A percentile compares a stretch with the other conserved stretches of the same genome.
phyloP scores from a whole-genome alignment of 2,797 vertebrate species.

The Taeniopygia guttata region DNA sequence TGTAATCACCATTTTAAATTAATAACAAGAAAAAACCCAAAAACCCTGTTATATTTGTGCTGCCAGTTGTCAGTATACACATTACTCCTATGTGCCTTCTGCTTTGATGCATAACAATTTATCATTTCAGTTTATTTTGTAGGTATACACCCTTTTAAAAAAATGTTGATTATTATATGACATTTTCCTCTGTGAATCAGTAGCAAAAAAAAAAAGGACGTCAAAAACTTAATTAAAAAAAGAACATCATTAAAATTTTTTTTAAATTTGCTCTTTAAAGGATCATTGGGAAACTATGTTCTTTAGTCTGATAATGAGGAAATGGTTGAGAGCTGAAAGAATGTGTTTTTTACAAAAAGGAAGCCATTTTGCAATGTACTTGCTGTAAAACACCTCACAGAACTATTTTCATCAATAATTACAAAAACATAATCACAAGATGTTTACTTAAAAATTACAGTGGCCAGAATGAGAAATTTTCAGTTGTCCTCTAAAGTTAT shows the following conservation, averaged over 20 bases:
- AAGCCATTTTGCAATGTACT: not conserved
- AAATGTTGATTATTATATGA: not conserved
- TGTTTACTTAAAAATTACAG: not conserved
- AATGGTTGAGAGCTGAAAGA: not conserved
- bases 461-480: not conserved
- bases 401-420: not conserved
- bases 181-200: not conserved
- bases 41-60: not conserved
- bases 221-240: not conserved
- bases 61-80: not conserved
- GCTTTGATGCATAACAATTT: not conserved
- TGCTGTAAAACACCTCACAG: not conserved
- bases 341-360: not conserved
- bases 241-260: not conserved
- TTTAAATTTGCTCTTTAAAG: not conserved
- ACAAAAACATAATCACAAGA: not conserved
- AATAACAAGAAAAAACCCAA: not conserved
- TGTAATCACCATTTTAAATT: not conserved
- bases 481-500: not conserved
- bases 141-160: not conserved
- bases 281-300: not conserved
- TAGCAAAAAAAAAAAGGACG: not conserved
- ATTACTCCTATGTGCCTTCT: not conserved
- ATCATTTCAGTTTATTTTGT: not conserved
- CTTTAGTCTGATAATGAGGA: not conserved